Percentiles rank a stretch among this genome's conserved stretches.
These are phyloP conservation scores for Sarcophaga subvicina DNA, from an alignment of 2,888 invertebrate genomes.

Conservation along the genomic window DNA sequence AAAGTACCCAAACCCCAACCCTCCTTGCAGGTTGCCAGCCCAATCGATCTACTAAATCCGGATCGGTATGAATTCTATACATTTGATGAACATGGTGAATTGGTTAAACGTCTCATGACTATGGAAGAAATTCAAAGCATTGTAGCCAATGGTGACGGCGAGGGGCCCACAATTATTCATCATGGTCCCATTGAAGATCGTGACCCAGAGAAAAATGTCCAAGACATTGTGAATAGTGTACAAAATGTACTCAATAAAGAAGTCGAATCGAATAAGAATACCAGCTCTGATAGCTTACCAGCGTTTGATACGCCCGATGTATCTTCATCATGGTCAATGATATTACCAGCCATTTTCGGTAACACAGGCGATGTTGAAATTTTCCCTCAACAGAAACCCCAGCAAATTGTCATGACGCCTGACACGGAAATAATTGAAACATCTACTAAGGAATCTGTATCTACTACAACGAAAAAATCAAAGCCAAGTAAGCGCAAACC, in stretches of 20 bases:
- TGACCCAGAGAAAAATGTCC: conserved; percentile 87
- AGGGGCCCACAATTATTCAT: conserved; percentile 82
- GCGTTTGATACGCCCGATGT: conserved; percentile 88
- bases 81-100: conserved; percentile 91
- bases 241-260: conserved; percentile 92
- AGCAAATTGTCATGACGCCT: conserved; percentile 81
- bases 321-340: conserved; percentile 90
- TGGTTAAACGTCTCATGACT: conserved; percentile 92
- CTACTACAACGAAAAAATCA: conserved; percentile 73
- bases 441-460: conserved; percentile 73
- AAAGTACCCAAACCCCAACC: conserved; percentile 86
- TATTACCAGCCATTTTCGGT: conserved; percentile 90
- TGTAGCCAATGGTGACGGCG: conserved; percentile 91
- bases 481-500: conserved; percentile 78
- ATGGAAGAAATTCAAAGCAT: conserved; percentile 92
- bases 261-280: conserved; percentile 84
- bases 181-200: conserved; percentile 79
- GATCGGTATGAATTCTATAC: conserved; percentile 94
- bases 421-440: conserved; percentile 81
- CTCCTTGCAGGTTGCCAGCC: conserved; percentile 87
- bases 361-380: conserved; percentile 85
- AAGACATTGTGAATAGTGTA: conserved; percentile 91
- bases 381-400: conserved; percentile 83
- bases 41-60: conserved; percentile 90
- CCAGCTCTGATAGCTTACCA: conserved; percentile 78